Evolutionary conservation across 1,140 invertebrate genomes (phyloP).

Genomic region (Mycetomoellerius zeteki): DNA sequence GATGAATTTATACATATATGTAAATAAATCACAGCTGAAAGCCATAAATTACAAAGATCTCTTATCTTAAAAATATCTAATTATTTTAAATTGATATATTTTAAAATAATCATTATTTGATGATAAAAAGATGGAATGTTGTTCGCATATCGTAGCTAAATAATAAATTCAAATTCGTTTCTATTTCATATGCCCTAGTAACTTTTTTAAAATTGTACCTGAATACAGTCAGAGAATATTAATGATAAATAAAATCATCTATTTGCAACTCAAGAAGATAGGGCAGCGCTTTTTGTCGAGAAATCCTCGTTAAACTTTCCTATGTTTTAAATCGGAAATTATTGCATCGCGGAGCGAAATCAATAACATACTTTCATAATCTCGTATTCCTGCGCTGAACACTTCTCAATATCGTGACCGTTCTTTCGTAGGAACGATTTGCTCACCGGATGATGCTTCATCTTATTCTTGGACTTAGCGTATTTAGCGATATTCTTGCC

Average conservation of each 20-base stretch:
- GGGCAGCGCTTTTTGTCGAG: neutral
- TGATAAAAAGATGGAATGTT: neutral
- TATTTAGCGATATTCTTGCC: conserved; percentile 71
- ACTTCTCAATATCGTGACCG: conserved; percentile 85
- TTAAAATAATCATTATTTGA: neutral
- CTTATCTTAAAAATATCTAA: neutral
- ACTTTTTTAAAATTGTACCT: neutral
- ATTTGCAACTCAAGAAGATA: neutral
- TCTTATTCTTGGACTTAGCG: conserved; percentile 64
- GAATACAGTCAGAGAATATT: neutral
- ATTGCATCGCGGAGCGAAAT: conserved; percentile 7
- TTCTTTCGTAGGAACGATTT: conserved; percentile 79
- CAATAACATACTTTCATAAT: conserved; percentile 89
- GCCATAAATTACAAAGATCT: neutral
- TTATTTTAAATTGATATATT: conserved; percentile 4
- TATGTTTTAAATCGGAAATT: neutral
- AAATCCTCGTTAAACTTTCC: neutral
- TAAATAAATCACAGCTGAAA: neutral
- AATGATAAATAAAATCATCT: conserved; percentile 12
- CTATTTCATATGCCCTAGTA: neutral
- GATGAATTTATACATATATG: neutral
- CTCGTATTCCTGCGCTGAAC: conserved; percentile 91
- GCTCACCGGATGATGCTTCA: conserved; percentile 76
- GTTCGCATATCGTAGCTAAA: neutral
- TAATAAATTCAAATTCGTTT: conserved; percentile 1